These are phyloP conservation scores for Centruroides sculpturatus DNA, from an alignment of 1,140 invertebrate species.

Conservation along the genomic window DNA sequence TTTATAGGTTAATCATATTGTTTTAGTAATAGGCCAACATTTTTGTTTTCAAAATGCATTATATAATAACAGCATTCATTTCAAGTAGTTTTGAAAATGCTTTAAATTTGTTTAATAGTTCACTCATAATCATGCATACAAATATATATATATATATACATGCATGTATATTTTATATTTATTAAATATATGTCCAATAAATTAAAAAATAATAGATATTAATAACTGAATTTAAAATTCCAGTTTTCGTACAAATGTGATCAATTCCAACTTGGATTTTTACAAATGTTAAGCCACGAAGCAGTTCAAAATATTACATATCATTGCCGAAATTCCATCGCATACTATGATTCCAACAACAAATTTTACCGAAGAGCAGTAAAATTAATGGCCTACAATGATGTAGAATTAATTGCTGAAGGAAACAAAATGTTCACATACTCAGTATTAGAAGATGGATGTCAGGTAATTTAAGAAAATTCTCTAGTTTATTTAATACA, in stretches of 20 bases:
- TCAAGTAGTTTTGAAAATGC: no score
- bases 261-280: slow-evolving; percentile 60
- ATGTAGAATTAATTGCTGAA: slow-evolving; percentile 56
- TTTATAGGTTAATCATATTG: no score
- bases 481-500: not conserved
- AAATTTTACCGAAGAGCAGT: slow-evolving; percentile 53
- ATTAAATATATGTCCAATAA: no score
- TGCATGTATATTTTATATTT: no score
- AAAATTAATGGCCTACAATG: slow-evolving; percentile 64
- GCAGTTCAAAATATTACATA: slow-evolving; percentile 72
- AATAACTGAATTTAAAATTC: slow-evolving; percentile 17
- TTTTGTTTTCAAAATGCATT: no score
- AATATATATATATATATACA: no score
- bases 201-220: no score
- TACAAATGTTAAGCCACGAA: slow-evolving; percentile 56
- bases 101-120: no score
- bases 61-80: no score
- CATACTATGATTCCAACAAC: slow-evolving; percentile 50
- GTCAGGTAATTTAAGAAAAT: slow-evolving; percentile 43
- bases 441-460: slow-evolving; percentile 56
- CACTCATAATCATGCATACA: no score
- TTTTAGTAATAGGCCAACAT: no score
- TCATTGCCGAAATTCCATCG: slow-evolving; percentile 65
- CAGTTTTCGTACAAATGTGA: slow-evolving; percentile 76
- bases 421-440: slow-evolving; percentile 49